Percentiles rank a stretch among this genome's conserved stretches.
Evolutionary conservation across 1,140 invertebrate species (phyloP).

Genomic region (Zaprionus inermis): DNA sequence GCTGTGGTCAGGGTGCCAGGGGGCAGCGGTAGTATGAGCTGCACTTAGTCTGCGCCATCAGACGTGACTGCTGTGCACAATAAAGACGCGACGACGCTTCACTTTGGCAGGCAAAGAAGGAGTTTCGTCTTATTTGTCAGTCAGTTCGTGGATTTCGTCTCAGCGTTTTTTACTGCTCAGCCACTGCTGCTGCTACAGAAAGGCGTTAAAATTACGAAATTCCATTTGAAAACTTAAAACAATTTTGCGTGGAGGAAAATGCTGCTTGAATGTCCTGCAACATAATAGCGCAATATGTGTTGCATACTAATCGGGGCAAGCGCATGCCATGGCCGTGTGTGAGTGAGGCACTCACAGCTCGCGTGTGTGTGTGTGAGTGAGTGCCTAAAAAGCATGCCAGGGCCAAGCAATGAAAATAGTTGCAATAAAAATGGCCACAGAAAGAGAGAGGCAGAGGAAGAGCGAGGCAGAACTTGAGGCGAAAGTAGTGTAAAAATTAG

Average conservation of each 20-base stretch:
- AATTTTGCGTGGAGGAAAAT: conserved; percentile 60
- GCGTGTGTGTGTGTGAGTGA: conserved; percentile 20
- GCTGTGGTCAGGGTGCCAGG: background rate
- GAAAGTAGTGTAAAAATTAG: conserved; percentile 68
- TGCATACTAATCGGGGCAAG: conserved; percentile 74
- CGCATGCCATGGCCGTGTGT: conserved; percentile 12
- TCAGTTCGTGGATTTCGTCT: conserved; percentile 16
- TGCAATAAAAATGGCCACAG: conserved; percentile 30
- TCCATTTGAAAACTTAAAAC: conserved; percentile 83
- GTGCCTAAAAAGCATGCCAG: conserved; percentile 66
- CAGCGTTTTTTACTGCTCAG: background rate
- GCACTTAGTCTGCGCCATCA: conserved; percentile 61
- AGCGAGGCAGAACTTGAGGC: conserved; percentile 11
- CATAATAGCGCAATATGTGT: conserved; percentile 78
- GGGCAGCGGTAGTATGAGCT: background rate
- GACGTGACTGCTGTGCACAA: conserved; percentile 73
- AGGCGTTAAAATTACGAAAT: conserved; percentile 82
- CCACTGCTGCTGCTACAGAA: conserved; percentile 25
- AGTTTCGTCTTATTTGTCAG: conserved; percentile 46
- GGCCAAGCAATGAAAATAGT: conserved; percentile 35
- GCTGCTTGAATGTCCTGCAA: conserved; percentile 73
- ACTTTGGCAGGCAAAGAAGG: conserved; percentile 51
- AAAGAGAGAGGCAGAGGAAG: conserved; percentile 33
- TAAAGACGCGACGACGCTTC: conserved; percentile 56
- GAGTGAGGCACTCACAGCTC: conserved; percentile 19